Evolutionary conservation across 2,888 invertebrate species (phyloP).

Genomic region (Protonemura montana): DNA sequence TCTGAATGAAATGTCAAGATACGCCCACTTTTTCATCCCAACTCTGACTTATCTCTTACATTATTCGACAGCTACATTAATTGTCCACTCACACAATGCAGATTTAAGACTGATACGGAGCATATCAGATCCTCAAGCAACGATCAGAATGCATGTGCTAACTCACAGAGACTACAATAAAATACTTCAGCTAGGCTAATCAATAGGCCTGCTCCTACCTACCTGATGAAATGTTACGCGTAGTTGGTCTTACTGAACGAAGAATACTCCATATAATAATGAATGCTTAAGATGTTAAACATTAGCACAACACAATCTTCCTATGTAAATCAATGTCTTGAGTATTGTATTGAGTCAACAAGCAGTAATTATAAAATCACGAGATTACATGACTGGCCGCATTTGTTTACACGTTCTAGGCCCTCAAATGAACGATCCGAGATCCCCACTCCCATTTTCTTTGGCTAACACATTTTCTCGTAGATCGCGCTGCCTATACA

Average conservation of each 20-base stretch:
- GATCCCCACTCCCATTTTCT: constrained; percentile 24
- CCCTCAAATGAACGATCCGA: constrained; percentile 66
- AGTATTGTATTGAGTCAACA: constrained; percentile 33
- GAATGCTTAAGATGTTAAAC: constrained; percentile 16
- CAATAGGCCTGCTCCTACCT: constrained; percentile 20
- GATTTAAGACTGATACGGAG: neutral
- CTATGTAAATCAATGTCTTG: constrained; percentile 41
- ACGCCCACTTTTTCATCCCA: constrained; percentile 2
- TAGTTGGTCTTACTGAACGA: neutral
- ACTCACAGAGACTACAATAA: neutral
- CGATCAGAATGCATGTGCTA: neutral
- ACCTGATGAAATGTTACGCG: constrained; percentile 19
- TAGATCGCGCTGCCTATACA: neutral
- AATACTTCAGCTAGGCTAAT: constrained; percentile 20
- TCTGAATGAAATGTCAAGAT: constrained; percentile 12
- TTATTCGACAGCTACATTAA: neutral
- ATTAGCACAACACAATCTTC: constrained; percentile 36
- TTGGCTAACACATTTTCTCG: neutral
- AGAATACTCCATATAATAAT: constrained; percentile 27
- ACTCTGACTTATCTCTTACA: neutral
- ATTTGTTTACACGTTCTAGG: constrained; percentile 61
- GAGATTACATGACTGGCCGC: constrained; percentile 44
- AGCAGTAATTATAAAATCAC: constrained; percentile 42
- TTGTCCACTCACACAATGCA: neutral
- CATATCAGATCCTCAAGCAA: neutral